Evolutionary conservation across 92 coral and sea anemone genomes (phyloP).

Genomic region (Nematostella vectensis): DNA sequence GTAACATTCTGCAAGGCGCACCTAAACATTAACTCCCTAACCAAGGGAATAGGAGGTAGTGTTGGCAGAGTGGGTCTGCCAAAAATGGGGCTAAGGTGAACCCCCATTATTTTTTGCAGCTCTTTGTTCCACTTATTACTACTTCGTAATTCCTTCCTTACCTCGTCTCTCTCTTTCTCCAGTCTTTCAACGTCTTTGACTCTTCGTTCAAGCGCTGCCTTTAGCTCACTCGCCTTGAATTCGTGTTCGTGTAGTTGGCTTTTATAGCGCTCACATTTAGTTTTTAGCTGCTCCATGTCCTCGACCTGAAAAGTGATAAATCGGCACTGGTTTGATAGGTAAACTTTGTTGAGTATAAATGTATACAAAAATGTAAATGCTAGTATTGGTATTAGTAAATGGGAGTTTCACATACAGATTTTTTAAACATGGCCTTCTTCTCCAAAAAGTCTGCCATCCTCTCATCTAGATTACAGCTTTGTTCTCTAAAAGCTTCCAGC

Average conservation of each 20-base stretch:
- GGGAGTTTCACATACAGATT: too few species aligned
- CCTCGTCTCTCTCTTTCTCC: slow-evolving; percentile 59
- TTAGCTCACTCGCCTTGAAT: slow-evolving; percentile 55
- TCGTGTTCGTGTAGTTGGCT: slow-evolving; percentile 59
- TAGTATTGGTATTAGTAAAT: too few species aligned
- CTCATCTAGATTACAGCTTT: slow-evolving; percentile 58
- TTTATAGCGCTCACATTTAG: slow-evolving; percentile 53
- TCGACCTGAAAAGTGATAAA: slow-evolving; percentile 20
- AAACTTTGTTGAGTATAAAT: not conserved
- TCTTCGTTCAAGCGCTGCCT: slow-evolving; percentile 56
- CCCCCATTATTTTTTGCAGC: too few species aligned
- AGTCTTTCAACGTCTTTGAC: slow-evolving; percentile 38
- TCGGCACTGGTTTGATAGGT: not conserved
- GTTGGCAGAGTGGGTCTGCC: too few species aligned
- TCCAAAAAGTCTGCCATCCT: slow-evolving; percentile 39
- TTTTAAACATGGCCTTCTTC: slow-evolving; percentile 61
- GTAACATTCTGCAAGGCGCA: too few species aligned
- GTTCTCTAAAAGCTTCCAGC: slow-evolving; percentile 59
- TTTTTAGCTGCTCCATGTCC: slow-evolving; percentile 31
- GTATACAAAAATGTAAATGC: too few species aligned
- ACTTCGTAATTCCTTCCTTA: slow-evolving; percentile 2
- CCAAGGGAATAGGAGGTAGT: too few species aligned
- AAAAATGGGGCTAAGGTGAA: too few species aligned
- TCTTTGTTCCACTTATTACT: too few species aligned
- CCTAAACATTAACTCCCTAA: too few species aligned